These are phyloP conservation scores for Microtus oregoni DNA, from an alignment of 2,113 vertebrate genomes.

Conservation along the genomic window DNA sequence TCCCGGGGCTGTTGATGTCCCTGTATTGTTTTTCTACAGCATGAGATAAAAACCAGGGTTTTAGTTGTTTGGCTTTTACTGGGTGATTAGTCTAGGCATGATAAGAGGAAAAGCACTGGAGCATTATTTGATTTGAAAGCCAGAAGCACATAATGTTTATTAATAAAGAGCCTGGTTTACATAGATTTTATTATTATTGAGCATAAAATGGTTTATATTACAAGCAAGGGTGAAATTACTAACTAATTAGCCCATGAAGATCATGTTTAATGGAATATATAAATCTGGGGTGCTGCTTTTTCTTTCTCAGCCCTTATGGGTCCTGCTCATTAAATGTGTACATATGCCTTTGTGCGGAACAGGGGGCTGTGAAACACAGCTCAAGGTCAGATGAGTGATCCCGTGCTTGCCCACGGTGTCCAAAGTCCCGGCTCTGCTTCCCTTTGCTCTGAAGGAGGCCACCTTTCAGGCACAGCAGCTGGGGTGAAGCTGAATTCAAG, in stretches of 20 bases:
- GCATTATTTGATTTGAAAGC: constrained; percentile 87
- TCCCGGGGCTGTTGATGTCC: not conserved
- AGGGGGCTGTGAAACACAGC: constrained; percentile 71
- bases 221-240: constrained; percentile 90
- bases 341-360: constrained; percentile 83
- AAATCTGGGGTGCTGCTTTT: constrained; percentile 81
- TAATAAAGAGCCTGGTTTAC: constrained; percentile 89
- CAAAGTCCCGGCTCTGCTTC: constrained; percentile 55
- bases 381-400: constrained; percentile 85
- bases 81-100: constrained; percentile 78
- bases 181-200: constrained; percentile 91
- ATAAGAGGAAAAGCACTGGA: constrained; percentile 79
- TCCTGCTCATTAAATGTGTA: constrained; percentile 84
- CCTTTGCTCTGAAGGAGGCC: constrained; percentile 59
- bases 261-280: constrained; percentile 88
- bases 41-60: constrained; percentile 37
- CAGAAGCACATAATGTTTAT: constrained; percentile 90
- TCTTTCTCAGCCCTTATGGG: constrained; percentile 85
- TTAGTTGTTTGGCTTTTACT: constrained; percentile 69
- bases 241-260: constrained; percentile 89
- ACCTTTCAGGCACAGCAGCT: not conserved
- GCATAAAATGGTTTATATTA: constrained; percentile 88
- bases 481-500: constrained; percentile 24
- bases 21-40: not conserved
- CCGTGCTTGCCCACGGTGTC: constrained; percentile 71